Conservation (phyloP, 2,888 invertebrate species). For the Parthenolecanium corni region DNA sequence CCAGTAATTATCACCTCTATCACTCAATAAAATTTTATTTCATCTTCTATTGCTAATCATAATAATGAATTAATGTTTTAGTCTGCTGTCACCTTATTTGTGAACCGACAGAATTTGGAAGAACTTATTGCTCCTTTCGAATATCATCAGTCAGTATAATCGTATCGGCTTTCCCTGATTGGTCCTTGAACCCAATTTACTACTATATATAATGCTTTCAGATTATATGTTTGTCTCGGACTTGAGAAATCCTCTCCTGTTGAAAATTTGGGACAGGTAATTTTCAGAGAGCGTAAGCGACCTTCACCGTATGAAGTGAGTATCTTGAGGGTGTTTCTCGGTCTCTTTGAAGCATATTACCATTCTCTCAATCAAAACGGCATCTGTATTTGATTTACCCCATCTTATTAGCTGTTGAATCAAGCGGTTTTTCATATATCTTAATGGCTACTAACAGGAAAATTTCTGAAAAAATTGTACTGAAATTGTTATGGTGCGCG, state of each 20-base stretch:
- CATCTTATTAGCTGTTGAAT: too few species aligned
- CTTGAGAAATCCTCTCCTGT: slow-evolving; percentile 74
- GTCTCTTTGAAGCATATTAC: background rate
- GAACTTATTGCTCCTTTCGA: slow-evolving; percentile 97
- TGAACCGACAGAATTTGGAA: slow-evolving; percentile 92
- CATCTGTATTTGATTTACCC: too few species aligned
- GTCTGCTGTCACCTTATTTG: slow-evolving; percentile 78
- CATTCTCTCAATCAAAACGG: background rate
- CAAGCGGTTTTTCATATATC: too few species aligned
- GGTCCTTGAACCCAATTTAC: background rate
- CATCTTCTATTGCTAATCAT: too few species aligned
- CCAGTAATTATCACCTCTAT: background rate
- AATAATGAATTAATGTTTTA: slow-evolving; percentile 47
- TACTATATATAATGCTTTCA: slow-evolving; percentile 36
- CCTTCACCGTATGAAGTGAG: slow-evolving; percentile 80
- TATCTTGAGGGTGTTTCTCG: background rate
- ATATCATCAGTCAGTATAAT: slow-evolving; percentile 66
- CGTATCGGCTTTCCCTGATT: background rate
- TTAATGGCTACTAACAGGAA: too few species aligned
- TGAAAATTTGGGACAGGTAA: slow-evolving; percentile 96
- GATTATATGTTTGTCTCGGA: slow-evolving; percentile 81
- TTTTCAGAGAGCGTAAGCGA: slow-evolving; percentile 96
- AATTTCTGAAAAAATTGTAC: too few species aligned
- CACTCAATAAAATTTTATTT: too few species aligned
- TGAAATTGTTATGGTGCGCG: background rate